phyloP scores from a whole-genome alignment of 35 echinoderm and acorn worm species.

The Ophioderma brevispina region DNA sequence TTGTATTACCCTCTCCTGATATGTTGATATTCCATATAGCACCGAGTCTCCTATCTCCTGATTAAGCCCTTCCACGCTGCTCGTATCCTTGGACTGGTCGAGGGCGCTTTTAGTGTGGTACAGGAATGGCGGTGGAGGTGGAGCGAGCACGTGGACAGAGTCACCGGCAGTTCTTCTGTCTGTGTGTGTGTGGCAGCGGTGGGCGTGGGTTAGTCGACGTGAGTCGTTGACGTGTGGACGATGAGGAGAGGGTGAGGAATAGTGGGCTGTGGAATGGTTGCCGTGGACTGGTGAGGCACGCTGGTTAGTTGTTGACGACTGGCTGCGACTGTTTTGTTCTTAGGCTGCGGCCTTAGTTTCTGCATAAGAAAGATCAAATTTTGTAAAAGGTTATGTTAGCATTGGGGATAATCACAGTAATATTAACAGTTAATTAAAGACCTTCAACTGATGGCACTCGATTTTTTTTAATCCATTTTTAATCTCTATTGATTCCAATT shows the following conservation, averaged over 20 bases:
- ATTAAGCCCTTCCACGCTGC: constrained; percentile 92
- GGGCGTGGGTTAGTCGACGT: constrained; percentile 24
- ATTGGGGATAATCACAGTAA: no score
- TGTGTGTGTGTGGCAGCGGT: not conserved
- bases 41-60: constrained; percentile 95
- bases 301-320: constrained; percentile 72
- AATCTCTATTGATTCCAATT: no score
- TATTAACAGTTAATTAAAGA: no score
- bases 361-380: constrained; percentile 46
- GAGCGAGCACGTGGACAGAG: not conserved
- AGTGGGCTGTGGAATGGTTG: constrained; percentile 67
- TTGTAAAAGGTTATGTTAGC: no score
- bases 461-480: no score
- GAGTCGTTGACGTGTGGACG: not conserved
- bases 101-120: not conserved
- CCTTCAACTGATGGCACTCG: no score
- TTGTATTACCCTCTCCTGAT: not conserved
- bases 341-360: constrained; percentile 92
- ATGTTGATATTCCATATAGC: constrained; percentile 54
- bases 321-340: constrained; percentile 78
- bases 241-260: not conserved
- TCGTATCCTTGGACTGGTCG: constrained; percentile 43
- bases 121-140: constrained; percentile 1
- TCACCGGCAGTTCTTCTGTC: not conserved
- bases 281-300: constrained; percentile 90